Evolutionary conservation across 2,888 invertebrate genomes (phyloP).

Genomic region (Ecdyonurus torrentis): DNA sequence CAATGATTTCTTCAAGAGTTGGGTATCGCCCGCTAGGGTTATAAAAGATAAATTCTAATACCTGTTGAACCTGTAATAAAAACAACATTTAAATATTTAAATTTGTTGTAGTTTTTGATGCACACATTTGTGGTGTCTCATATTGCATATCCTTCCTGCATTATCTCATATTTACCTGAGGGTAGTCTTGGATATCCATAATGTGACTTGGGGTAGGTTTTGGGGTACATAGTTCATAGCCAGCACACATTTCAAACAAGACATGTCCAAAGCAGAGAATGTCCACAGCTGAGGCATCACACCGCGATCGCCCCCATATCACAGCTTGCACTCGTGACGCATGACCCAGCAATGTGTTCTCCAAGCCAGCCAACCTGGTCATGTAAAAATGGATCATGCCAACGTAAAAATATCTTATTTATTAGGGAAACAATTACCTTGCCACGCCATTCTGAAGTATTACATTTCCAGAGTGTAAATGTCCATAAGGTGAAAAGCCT

Average conservation of each 20-base stretch:
- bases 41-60: constrained; percentile 61
- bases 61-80: constrained; percentile 47
- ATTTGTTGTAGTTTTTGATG: not conserved
- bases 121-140: too few relatives aligned
- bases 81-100: not conserved
- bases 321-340: constrained; percentile 39
- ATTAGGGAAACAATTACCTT: constrained; percentile 33
- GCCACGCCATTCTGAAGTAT: constrained; percentile 86
- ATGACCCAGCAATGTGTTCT: constrained; percentile 68
- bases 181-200: constrained; percentile 48
- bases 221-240: constrained; percentile 58
- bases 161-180: constrained; percentile 37
- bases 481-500: constrained; percentile 72
- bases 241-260: constrained; percentile 83
- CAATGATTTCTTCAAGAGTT: constrained; percentile 58
- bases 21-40: constrained; percentile 47
- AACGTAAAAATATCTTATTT: not conserved
- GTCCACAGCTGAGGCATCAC: constrained; percentile 37
- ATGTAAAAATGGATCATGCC: constrained; percentile 10
- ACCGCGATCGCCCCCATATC: constrained; percentile 31
- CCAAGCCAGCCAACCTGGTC: constrained; percentile 66
- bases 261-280: constrained; percentile 61
- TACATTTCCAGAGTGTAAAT: constrained; percentile 80
- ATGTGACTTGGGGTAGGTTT: constrained; percentile 57
- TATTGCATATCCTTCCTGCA: too few relatives aligned